Evolutionary conservation across 2,888 invertebrate genomes (phyloP).

Genomic region (Hoplodrina ambigua): DNA sequence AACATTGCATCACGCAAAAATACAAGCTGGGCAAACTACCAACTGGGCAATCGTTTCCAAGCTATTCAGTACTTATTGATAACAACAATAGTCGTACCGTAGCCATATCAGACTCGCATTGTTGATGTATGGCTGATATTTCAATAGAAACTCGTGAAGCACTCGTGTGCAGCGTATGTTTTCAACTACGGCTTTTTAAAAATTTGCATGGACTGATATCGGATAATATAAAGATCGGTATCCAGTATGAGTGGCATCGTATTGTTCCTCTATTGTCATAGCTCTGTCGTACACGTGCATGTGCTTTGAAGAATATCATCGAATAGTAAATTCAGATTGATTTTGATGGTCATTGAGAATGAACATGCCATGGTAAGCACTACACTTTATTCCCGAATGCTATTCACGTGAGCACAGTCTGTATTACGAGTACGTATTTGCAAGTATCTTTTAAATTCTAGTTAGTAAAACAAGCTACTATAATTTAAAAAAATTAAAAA

Average conservation of each 20-base stretch:
- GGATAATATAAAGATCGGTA: conserved; percentile 5
- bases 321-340: not conserved
- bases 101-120: not conserved
- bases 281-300: not conserved
- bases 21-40: not conserved
- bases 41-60: conserved; percentile 12
- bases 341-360: not conserved
- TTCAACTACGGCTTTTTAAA: conserved; percentile 4
- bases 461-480: not conserved
- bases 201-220: conserved; percentile 24
- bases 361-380: not conserved
- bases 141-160: conserved; percentile 12
- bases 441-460: not conserved
- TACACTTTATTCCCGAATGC: not conserved
- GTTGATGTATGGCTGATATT: conserved; percentile 13
- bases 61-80: conserved; percentile 5
- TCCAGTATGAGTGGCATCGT: not conserved
- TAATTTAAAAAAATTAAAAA: no score
- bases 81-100: conserved; percentile 11
- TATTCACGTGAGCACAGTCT: not conserved
- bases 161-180: not conserved
- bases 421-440: not conserved
- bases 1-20: conserved; percentile 5
- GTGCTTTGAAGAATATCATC: not conserved
- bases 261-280: not conserved